Base-by-base conservation (phyloP, 2,888 invertebrate genomes). In the Leptothorax acervorum region DNA sequence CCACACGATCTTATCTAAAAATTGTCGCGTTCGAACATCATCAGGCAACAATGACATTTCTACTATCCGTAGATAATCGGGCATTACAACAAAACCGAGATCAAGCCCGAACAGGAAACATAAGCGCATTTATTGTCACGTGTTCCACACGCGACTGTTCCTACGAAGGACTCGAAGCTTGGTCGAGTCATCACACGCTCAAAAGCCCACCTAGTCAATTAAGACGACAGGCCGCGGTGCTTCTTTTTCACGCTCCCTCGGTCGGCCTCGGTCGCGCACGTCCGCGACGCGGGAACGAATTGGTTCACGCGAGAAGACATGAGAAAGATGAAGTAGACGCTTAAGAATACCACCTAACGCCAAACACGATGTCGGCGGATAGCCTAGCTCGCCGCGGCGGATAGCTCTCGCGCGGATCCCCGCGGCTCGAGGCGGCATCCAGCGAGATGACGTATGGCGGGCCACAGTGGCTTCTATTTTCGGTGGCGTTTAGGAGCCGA, bases 381-480 rank as follows among this genome's bases (percentile, higher is more conserved):
- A 9, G 28, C 65, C 42, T 42, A 39, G 11, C 28, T 15, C 18
- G 31, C 18, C 31, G 74, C 18, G 31, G 11, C 31, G 74, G 45
- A 75, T 62, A 65, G 45, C 63, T 42, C 75, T 42, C 75, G 75
- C 82, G 63, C 78, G 78, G 55, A 57, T 66, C 78, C 53, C 57
- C 60, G 73, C 70, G 48, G 60, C 57, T 82, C 60, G 65, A 12
- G n/a, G 23, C 85, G 70, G 84, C 74, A 75, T 87, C 75, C 84
- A 66, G 68, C 89, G 86, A 92, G 92, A 93, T 94, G 94, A 94
- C 94, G 94, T 93, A 94, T 91, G 92, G 90, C 87, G 89, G 91
- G 88, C 87, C 88, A 85, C 87, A 90, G 84, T 70, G 82, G 87
- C 79, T 92, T 93, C 93, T 93, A 93, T 93, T 94, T 94, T 93